Evolutionary conservation across 2,888 invertebrate genomes (phyloP), one percentile per base, ranked within the genome.

Genomic region (Achlya flavicornis): DNA sequence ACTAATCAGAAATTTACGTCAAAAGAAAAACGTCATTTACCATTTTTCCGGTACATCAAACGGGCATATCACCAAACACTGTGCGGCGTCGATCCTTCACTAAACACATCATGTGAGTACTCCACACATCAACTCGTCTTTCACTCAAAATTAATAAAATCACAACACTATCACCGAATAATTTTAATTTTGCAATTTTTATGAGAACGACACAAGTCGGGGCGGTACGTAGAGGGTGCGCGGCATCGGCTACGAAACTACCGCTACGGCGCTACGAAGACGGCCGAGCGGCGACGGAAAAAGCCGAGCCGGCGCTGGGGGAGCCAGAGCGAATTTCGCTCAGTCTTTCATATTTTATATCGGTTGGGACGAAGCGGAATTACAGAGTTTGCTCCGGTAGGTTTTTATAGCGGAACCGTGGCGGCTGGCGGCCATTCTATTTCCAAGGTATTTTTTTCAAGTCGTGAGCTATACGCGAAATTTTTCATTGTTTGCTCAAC

Each of bases 311-410:
- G 61, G 76, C 75, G 83, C 82, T 85, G 77, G 83, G 85, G 85
- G 81, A 74, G 77, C 81, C 79, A 79, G 83, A 76, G 86, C 81
- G 86, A 89, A 89, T 88, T 92, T 87, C 78, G 91, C 89, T 85
- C 92, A 87, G 90, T 89, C 91, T 92, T 93, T 93, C 93, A 93
- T 92, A 93, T 93, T 93, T 93, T 92, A 93, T 92, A 92, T 89
- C 88, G 90, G 87, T 86, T 76, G 89, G 89, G 87, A 86, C 86
- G 86, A 77, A 84, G 85, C 87, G 88, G 89, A 89, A 90, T 92
- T 92, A 91, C 92, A 81, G 89, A 92, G 90, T 91, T 90, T 90
- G 90, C 89, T 90, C 84, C 85, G 90, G 85, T 91, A 83, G 88
- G 88, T 92, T 93, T 92, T 92, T 93, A 91, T 89, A 88, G 86